Conservation (phyloP, 2,113 vertebrate genomes). For the Anguilla rostrata region DNA sequence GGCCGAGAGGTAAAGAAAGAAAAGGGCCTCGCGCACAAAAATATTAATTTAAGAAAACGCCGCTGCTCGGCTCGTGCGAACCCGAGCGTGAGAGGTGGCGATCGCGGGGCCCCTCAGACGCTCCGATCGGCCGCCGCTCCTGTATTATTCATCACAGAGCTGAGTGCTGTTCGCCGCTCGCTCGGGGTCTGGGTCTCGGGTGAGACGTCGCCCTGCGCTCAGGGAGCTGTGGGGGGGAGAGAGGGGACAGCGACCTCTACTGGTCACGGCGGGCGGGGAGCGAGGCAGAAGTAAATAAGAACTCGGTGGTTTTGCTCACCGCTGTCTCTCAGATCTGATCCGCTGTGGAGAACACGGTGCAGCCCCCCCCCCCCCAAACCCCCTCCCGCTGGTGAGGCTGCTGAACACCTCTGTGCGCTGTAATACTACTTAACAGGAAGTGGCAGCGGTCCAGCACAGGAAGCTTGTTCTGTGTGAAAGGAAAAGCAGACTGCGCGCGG, state of each 20-base stretch:
- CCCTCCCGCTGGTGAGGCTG: too few relatives aligned
- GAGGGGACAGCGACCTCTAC: constrained; percentile 41
- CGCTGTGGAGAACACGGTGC: not conserved
- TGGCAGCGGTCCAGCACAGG: not conserved
- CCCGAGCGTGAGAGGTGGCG: constrained; percentile 39
- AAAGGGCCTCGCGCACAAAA: not conserved
- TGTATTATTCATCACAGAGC: constrained; percentile 35
- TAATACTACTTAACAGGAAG: not conserved
- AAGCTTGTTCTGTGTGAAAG: not conserved
- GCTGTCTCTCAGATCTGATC: not conserved
- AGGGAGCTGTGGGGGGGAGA: not conserved
- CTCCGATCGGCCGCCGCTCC: constrained; percentile 35
- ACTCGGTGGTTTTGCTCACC: not conserved
- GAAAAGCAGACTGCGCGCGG: not conserved
- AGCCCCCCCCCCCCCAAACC: not conserved
- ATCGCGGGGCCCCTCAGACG: constrained; percentile 36
- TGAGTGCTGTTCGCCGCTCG: not conserved
- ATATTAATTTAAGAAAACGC: too few relatives aligned
- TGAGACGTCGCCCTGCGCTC: too few relatives aligned
- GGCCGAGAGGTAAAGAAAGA: not conserved
- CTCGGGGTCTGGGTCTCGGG: not conserved
- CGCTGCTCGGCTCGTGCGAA: constrained; percentile 19
- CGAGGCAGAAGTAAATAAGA: not conserved
- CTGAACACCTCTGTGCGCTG: too few relatives aligned
- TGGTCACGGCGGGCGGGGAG: constrained; percentile 8